Conservation (phyloP, 2,113 vertebrate genomes). For the Empidonax traillii region DNA sequence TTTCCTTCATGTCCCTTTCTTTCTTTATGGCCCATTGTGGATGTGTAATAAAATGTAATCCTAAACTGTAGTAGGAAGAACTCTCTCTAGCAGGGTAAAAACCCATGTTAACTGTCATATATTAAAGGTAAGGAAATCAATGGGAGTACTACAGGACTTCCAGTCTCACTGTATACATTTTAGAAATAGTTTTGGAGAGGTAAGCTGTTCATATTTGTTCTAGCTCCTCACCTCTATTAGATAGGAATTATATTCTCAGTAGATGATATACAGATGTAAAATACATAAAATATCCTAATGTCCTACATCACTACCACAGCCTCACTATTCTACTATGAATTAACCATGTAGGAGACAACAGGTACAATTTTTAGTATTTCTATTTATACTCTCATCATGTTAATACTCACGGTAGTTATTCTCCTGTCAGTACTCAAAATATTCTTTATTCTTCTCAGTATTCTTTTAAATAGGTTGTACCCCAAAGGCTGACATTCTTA, state of each 20-base stretch:
- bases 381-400: accelerated
- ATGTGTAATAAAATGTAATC: background rate
- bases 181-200: background rate
- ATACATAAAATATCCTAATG: accelerated
- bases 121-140: background rate
- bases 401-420: background rate
- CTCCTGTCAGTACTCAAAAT: background rate
- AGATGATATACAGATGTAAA: background rate
- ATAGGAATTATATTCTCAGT: background rate
- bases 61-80: background rate
- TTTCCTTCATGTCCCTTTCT: background rate
- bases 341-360: background rate
- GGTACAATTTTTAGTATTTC: background rate
- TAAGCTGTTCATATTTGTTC: background rate
- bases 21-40: background rate
- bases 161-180: background rate
- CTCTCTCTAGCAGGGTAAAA: background rate
- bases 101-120: background rate
- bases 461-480: background rate
- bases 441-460: background rate
- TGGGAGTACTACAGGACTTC: background rate
- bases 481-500: background rate
- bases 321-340: background rate
- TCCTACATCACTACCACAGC: background rate
- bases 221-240: background rate